Percentiles rank a stretch among this genome's conserved stretches.
Evolutionary conservation across 2,888 invertebrate genomes (phyloP).

Genomic region (Odontomyia ornata): DNA sequence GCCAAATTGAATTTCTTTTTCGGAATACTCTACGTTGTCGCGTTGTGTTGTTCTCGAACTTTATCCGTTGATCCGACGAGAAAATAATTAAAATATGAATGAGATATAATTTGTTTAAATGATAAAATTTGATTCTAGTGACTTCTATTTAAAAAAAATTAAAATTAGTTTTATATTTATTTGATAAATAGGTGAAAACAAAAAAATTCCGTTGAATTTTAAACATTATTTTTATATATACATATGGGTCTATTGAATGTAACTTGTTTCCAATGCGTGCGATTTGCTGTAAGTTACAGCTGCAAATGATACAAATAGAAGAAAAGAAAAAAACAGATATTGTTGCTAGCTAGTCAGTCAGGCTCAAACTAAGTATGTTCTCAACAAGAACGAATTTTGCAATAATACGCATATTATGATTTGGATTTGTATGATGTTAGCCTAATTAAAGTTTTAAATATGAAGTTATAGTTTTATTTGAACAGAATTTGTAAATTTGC

Average conservation of each 20-base stretch:
- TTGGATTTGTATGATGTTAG: slow-evolving; percentile 9
- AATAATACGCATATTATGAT: not conserved
- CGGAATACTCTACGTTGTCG: slow-evolving; percentile 87
- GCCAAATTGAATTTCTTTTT: slow-evolving; percentile 91
- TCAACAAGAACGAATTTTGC: not conserved
- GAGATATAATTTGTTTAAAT: not conserved
- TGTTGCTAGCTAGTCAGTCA: slow-evolving; percentile 24
- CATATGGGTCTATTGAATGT: slow-evolving; percentile 34
- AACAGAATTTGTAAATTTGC: not conserved
- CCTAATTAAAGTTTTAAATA: not conserved
- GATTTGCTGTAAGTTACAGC: slow-evolving; percentile 29
- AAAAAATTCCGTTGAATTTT: not conserved
- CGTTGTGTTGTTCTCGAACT: slow-evolving; percentile 76
- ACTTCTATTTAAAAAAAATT: slow-evolving; percentile 30
- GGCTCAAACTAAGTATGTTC: not conserved
- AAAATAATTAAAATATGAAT: slow-evolving; percentile 15
- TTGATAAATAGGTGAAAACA: slow-evolving; percentile 14
- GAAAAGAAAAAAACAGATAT: not conserved
- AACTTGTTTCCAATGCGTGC: not conserved
- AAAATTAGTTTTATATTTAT: slow-evolving; percentile 26
- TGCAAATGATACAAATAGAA: not conserved
- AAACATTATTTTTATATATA: not conserved
- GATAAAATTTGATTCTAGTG: slow-evolving; percentile 25
- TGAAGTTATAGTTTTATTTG: too few species aligned
- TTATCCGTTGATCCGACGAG: slow-evolving; percentile 63